A percentile compares a stretch with the other conserved stretches of the same genome.
phyloP scores from a whole-genome alignment of 2,113 vertebrate genomes.

The Peucedramus taeniatus region DNA sequence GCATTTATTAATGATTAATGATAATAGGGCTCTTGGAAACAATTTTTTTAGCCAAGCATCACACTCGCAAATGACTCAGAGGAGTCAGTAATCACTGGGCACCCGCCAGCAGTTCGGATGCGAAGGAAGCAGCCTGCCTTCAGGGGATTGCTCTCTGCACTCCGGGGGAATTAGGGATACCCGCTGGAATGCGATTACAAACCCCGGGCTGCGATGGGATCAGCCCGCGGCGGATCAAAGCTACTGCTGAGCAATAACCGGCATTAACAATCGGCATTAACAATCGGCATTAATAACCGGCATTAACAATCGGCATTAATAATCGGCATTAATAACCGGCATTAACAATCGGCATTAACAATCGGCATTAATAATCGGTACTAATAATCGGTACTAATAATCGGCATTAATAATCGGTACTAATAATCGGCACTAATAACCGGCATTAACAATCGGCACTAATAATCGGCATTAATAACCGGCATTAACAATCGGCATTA shows the following conservation, averaged over 20 bases:
- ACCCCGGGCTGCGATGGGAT: neutral
- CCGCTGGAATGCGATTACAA: conserved; percentile 42
- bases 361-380: too few species aligned
- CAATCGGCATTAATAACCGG: too few species aligned
- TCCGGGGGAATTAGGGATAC: conserved; percentile 42
- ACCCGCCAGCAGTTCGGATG: neutral
- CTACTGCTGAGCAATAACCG: neutral
- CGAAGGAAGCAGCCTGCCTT: neutral
- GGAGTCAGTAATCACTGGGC: neutral
- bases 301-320: too few species aligned
- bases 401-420: neutral
- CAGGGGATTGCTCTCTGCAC: conserved; percentile 6
- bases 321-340: neutral
- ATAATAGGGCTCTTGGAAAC: neutral
- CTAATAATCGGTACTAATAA: too few species aligned
- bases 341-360: too few species aligned
- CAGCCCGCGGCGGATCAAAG: neutral
- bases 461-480: neutral
- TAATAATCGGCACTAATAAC: too few species aligned
- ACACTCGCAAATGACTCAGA: conserved; percentile 17
- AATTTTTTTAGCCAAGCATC: conserved; percentile 2
- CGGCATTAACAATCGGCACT: too few species aligned
- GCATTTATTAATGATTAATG: neutral
- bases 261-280: neutral
- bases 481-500: neutral